Evolutionary conservation across 2,888 invertebrate species (phyloP).

Genomic region (Tupiocoris notatus): DNA sequence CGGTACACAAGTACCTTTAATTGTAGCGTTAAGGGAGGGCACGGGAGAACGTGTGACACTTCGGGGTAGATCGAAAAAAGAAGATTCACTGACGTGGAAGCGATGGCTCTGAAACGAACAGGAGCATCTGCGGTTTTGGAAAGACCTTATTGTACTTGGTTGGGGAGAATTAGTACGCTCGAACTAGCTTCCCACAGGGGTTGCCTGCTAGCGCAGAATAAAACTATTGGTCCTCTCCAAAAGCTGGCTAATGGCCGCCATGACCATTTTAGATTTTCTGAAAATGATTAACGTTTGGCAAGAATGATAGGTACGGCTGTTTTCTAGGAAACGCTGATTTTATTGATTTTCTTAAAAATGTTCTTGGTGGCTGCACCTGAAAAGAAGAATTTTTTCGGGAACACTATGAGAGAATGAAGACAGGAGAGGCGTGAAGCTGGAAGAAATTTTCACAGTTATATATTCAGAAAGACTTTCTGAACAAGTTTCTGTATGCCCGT

Average conservation of each 20-base stretch:
- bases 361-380: too few species aligned
- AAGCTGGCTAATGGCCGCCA: not conserved
- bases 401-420: too few species aligned
- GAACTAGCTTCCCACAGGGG: constrained; percentile 36
- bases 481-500: too few species aligned
- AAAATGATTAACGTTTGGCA: too few species aligned
- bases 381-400: too few species aligned
- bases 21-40: constrained; percentile 24
- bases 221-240: not conserved
- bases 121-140: constrained; percentile 30
- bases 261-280: too few species aligned
- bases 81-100: constrained; percentile 34
- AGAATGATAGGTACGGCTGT: too few species aligned
- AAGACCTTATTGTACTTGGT: constrained; percentile 11
- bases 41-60: not conserved
- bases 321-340: too few species aligned
- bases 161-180: constrained; percentile 34
- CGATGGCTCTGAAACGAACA: not conserved
- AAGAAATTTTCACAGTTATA: too few species aligned
- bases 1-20: constrained; percentile 36
- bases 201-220: not conserved
- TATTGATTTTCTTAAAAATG: too few species aligned
- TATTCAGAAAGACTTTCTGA: too few species aligned
- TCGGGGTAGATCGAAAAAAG: not conserved
- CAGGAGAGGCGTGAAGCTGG: too few species aligned